Evolutionary conservation across 2,888 invertebrate species (phyloP).

Genomic region (Erebia aethiops): DNA sequence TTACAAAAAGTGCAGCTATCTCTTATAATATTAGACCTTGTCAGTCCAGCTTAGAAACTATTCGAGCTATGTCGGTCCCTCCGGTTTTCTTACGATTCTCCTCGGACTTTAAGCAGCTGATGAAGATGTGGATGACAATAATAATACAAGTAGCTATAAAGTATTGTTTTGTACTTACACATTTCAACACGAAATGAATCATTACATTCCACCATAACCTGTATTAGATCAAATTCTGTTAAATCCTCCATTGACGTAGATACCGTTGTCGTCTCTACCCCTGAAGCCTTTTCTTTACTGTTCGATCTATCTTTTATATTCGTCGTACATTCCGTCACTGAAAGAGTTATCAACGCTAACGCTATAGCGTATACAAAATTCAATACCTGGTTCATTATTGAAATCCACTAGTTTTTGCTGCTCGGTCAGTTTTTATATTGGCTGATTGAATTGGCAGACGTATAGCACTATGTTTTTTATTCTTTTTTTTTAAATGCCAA

Average conservation of each 20-base stretch:
- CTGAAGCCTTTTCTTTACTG: slow-evolving; percentile 12
- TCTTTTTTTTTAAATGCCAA: not conserved
- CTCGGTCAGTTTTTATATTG: slow-evolving; percentile 18
- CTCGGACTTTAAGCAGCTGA: too few relatives aligned
- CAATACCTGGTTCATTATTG: slow-evolving; percentile 20
- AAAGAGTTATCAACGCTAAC: slow-evolving; percentile 35
- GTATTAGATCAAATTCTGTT: slow-evolving; percentile 57
- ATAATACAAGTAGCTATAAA: too few relatives aligned
- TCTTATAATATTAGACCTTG: too few relatives aligned
- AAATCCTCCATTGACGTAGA: slow-evolving; percentile 33
- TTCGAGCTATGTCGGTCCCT: too few relatives aligned
- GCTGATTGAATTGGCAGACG: slow-evolving; percentile 6
- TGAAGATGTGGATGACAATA: too few relatives aligned
- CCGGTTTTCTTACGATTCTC: too few relatives aligned
- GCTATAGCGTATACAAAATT: slow-evolving; percentile 32
- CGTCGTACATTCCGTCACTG: slow-evolving; percentile 30
- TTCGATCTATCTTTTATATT: slow-evolving; percentile 28
- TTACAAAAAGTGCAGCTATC: too few relatives aligned
- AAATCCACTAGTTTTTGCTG: not conserved
- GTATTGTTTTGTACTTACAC: slow-evolving; percentile 59
- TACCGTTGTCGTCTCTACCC: slow-evolving; percentile 7
- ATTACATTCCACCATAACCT: slow-evolving; percentile 75
- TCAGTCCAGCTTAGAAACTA: too few relatives aligned
- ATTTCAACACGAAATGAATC: slow-evolving; percentile 78
- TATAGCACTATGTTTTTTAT: not conserved